Percentiles rank a stretch among this genome's conserved stretches.
Evolutionary conservation across 2,888 invertebrate genomes (phyloP).

Genomic region (Leptinotarsa juncta): DNA sequence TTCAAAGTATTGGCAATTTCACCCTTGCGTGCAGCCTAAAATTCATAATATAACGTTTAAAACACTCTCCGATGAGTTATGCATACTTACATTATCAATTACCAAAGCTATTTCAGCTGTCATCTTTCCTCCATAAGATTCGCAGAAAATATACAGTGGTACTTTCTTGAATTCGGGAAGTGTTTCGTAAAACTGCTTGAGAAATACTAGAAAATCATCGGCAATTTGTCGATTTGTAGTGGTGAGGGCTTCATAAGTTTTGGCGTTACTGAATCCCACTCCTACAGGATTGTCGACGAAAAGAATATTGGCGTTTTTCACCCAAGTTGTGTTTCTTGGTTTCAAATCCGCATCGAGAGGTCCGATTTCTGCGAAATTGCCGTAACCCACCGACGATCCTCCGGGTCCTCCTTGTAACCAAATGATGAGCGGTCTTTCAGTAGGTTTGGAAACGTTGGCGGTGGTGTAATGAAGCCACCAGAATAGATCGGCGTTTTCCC

Average conservation of each 20-base stretch:
- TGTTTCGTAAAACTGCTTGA: conserved; percentile 75
- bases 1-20: conserved; percentile 72
- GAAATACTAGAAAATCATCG: conserved; percentile 78
- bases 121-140: conserved; percentile 96
- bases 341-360: conserved; percentile 59
- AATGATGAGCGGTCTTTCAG: conserved; percentile 80
- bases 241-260: conserved; percentile 67
- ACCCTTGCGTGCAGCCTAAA: conserved; percentile 50
- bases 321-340: conserved; percentile 70
- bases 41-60: conserved; percentile 13
- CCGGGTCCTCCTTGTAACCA: conserved; percentile 81
- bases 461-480: conserved; percentile 82
- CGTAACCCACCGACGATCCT: conserved; percentile 69
- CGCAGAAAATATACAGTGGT: conserved; percentile 87
- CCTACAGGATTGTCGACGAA: conserved; percentile 94
- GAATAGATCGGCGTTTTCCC: conserved; percentile 71
- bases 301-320: conserved; percentile 74
- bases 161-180: conserved; percentile 78
- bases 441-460: conserved; percentile 68
- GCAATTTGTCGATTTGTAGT: conserved; percentile 76
- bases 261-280: conserved; percentile 83
- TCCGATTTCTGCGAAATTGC: conserved; percentile 75
- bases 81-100: conserved; percentile 67
- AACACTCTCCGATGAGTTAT: no score
- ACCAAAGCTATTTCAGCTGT: conserved; percentile 82